Percentiles rank a stretch among this genome's conserved stretches.
These are phyloP conservation scores for Epinotia brunnichana DNA, from an alignment of 2,888 invertebrate species.

Conservation along the genomic window DNA sequence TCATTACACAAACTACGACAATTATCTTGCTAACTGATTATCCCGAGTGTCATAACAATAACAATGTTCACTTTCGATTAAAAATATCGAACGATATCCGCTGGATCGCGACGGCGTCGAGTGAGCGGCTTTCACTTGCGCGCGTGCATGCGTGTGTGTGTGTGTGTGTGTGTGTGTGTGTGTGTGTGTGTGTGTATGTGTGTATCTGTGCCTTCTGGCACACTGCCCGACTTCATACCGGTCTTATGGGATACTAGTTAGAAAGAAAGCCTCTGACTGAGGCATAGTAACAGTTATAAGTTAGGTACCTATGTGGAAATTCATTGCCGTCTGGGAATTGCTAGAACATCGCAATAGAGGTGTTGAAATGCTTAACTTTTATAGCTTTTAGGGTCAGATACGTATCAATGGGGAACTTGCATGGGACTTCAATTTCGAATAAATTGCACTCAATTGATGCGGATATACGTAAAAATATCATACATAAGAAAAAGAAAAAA, in stretches of 20 bases:
- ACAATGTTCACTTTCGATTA: conserved; percentile 26
- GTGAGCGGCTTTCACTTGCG: conserved; percentile 30
- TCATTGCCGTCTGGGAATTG: neutral
- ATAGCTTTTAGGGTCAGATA: too few relatives aligned
- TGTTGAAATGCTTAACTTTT: neutral
- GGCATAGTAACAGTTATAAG: neutral
- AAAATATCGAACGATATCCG: conserved; percentile 25
- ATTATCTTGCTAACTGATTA: conserved; percentile 5
- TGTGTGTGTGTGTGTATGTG: conserved; percentile 5
- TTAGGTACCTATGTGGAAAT: neutral
- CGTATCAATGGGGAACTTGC: too few relatives aligned
- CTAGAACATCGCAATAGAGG: neutral
- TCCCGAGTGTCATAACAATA: conserved; percentile 31
- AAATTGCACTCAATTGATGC: too few relatives aligned
- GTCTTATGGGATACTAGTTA: conserved; percentile 27
- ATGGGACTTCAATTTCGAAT: too few relatives aligned
- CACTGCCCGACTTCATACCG: conserved; percentile 29
- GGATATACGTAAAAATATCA: too few relatives aligned
- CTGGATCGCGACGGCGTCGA: conserved; percentile 12
- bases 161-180: neutral
- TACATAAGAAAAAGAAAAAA: too few relatives aligned
- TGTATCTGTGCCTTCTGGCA: conserved; percentile 9
- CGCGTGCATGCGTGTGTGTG: neutral
- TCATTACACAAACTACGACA: neutral
- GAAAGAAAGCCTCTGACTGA: conserved; percentile 24